These are phyloP conservation scores for Orgyia antiqua DNA, from an alignment of 2,888 invertebrate genomes.

Conservation along the genomic window DNA sequence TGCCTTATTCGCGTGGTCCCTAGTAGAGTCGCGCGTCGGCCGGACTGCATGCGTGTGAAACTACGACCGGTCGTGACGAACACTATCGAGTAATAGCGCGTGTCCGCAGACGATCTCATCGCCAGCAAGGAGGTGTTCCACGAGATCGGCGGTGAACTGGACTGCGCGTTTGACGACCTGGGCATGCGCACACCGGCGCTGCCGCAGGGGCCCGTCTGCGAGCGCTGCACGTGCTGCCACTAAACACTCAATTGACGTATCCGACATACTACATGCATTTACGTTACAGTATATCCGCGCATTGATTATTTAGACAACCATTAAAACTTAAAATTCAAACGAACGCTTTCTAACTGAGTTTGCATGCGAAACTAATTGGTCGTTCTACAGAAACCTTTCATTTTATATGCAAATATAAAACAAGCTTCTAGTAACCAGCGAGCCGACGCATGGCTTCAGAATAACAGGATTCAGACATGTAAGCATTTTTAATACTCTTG, in stretches of 20 bases:
- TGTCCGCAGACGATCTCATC: constrained; percentile 87
- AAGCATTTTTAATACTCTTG: constrained; percentile 44
- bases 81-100: constrained; percentile 39
- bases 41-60: constrained; percentile 38
- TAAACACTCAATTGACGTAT: too few species aligned
- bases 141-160: constrained; percentile 94
- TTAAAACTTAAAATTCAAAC: constrained; percentile 22
- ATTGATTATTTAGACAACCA: constrained; percentile 31
- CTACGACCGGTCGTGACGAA: constrained; percentile 16
- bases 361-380: constrained; percentile 38
- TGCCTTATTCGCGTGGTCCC: constrained; percentile 11
- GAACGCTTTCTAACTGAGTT: constrained; percentile 36
- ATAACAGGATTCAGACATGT: constrained; percentile 61
- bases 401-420: constrained; percentile 24
- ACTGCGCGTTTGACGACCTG: constrained; percentile 90
- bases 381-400: constrained; percentile 19
- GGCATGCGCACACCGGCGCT: constrained; percentile 38
- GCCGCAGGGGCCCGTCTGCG: constrained; percentile 42
- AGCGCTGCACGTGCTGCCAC: constrained; percentile 69
- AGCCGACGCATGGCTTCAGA: constrained; percentile 71
- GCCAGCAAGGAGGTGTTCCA: constrained; percentile 94
- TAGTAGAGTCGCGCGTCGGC: constrained; percentile 4
- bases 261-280: constrained; percentile 48
- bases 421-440: constrained; percentile 42
- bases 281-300: constrained; percentile 24